A percentile compares a stretch with the other conserved stretches of the same genome.
Evolutionary conservation across 2,797 vertebrate species (phyloP).

Genomic region (Rachycentron canadum): DNA sequence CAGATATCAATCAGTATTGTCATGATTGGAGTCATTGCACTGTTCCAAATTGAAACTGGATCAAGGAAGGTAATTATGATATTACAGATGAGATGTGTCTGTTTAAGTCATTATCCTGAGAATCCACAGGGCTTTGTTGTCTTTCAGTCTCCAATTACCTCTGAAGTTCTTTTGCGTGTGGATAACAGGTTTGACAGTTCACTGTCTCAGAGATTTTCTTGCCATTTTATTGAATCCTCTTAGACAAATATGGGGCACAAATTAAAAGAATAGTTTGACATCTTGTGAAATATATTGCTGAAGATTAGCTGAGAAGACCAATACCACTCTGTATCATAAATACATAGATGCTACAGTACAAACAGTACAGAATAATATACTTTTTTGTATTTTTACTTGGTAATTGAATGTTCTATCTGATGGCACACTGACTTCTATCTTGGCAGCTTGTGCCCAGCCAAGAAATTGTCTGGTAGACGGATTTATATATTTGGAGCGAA

Average conservation of each 20-base stretch:
- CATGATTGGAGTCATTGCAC: slow-evolving; percentile 14
- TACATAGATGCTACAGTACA: not conserved
- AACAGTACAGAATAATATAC: not conserved
- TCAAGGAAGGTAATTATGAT: slow-evolving; percentile 22
- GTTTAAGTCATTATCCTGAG: slow-evolving; percentile 15
- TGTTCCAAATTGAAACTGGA: slow-evolving; percentile 22
- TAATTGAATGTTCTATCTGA: not conserved
- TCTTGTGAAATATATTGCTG: not conserved
- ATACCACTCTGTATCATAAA: not conserved
- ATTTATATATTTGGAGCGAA: not conserved
- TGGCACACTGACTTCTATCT: not conserved
- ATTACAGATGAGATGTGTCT: slow-evolving; percentile 23
- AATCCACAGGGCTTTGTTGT: not conserved
- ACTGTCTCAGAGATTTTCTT: not conserved
- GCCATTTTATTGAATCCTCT: not conserved
- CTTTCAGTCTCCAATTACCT: not conserved
- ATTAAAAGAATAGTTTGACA: not conserved
- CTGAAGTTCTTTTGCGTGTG: not conserved
- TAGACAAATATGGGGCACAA: not conserved
- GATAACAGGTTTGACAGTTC: not conserved
- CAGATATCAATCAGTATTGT: slow-evolving; percentile 37
- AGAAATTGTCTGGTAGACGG: not conserved
- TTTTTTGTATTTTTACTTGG: not conserved
- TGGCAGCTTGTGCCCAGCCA: not conserved
- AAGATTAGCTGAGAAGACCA: not conserved